phyloP scores from a whole-genome alignment of 2,888 invertebrate genomes.

The Cheilosia urbana region DNA sequence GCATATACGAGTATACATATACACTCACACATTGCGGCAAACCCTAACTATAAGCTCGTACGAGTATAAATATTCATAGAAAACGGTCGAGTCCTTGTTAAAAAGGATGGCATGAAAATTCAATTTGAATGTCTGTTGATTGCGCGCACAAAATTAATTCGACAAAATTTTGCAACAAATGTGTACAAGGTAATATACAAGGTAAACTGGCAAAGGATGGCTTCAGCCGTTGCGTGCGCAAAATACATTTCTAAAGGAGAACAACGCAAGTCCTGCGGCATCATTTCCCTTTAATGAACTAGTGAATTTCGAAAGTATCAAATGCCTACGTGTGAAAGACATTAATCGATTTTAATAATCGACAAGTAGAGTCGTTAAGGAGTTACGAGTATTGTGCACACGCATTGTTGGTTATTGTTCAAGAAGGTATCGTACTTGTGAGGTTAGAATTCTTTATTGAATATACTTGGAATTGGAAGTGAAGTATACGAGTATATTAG shows the following conservation, averaged over 20 bases:
- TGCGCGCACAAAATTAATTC: conserved; percentile 72
- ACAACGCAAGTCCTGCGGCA: not conserved
- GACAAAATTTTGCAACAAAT: conserved; percentile 62
- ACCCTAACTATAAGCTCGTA: conserved; percentile 10
- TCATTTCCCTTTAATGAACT: conserved; percentile 20
- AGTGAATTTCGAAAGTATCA: conserved; percentile 57
- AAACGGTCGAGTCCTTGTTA: conserved; percentile 52
- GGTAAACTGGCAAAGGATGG: conserved; percentile 47
- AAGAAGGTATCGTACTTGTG: not conserved
- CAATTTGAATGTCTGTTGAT: conserved; percentile 72
- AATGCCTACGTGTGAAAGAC: conserved; percentile 65
- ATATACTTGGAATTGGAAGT: too few species aligned
- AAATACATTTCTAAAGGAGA: conserved; percentile 8
- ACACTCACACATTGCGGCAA: not conserved
- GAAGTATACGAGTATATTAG: too few species aligned
- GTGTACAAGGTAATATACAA: conserved; percentile 55
- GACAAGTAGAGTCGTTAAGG: conserved; percentile 45
- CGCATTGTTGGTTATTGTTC: conserved; percentile 21
- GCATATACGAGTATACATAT: too few species aligned
- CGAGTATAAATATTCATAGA: conserved; percentile 60
- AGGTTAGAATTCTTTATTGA: not conserved
- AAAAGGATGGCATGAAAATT: conserved; percentile 52
- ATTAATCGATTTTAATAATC: conserved; percentile 65
- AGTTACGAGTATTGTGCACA: conserved; percentile 26
- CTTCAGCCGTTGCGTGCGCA: conserved; percentile 27